These are phyloP conservation scores for Urosaurus nigricauda DNA, from an alignment of 2,797 vertebrate species.

Conservation along the genomic window DNA sequence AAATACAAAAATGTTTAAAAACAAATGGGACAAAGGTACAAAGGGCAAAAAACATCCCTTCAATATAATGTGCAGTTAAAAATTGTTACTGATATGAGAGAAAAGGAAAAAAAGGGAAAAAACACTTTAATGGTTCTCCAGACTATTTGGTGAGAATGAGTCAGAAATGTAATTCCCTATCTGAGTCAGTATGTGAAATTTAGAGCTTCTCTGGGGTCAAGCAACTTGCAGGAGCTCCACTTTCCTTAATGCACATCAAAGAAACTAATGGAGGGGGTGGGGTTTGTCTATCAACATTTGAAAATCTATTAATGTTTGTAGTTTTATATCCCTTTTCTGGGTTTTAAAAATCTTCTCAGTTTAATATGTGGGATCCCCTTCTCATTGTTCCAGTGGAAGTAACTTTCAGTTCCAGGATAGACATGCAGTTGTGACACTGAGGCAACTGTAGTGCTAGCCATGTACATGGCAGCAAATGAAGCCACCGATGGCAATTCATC, in stretches of 20 bases:
- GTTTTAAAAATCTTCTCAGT: background rate
- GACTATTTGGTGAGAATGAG: background rate
- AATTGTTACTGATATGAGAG: too few relatives aligned
- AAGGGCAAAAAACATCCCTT: too few relatives aligned
- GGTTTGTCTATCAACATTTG: background rate
- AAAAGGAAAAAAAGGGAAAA: too few relatives aligned
- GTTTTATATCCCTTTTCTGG: background rate
- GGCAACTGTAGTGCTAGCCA: background rate
- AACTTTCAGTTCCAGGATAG: background rate
- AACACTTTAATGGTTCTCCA: too few relatives aligned
- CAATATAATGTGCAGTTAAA: too few relatives aligned
- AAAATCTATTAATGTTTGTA: background rate
- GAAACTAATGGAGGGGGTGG: background rate
- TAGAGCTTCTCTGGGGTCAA: background rate
- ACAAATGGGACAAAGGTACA: too few relatives aligned
- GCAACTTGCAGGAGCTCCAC: background rate
- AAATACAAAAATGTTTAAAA: too few relatives aligned
- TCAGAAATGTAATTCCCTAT: background rate
- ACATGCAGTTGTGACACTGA: background rate
- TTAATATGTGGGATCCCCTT: background rate
- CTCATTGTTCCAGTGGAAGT: background rate
- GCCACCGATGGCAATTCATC: conserved; percentile 8
- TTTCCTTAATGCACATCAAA: background rate
- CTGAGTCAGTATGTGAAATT: background rate
- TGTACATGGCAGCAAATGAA: conserved; percentile 37